Base-by-base conservation (phyloP, 2,113 vertebrate species). In the Sorex araneus region DNA sequence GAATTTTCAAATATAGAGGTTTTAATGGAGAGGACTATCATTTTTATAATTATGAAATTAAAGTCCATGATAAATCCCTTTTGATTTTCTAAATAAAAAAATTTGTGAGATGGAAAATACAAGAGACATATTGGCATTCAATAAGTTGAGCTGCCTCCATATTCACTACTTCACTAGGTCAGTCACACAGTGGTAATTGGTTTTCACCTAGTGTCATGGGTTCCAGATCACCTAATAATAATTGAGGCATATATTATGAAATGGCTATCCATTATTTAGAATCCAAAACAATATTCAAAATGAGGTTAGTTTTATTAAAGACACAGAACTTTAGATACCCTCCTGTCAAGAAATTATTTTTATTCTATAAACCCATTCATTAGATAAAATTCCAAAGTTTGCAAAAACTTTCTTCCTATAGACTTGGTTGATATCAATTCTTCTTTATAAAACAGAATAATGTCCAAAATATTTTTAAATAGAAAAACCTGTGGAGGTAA, bases 381-480 rank as follows among this genome's bases (percentile, higher is more conserved):
- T 43, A 0, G 34, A 28, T 66, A 74, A 15, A n/a, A 54, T 32
- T 32, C 25, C 10, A 85, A 40, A 6, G 5, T 32, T 79, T 34
- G 3, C 23, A 57, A 78, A 40, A 27, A 7, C 32, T 66, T 85
- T 1, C 70, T 11, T 69, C 36, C 30, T 30, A 11, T 76, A 84
- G 80, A 34, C 15, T 7, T 50, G 5, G 2, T 40, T 27, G 4
- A 80, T 54, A 80, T 74, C 16, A 92, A 60, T 15, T 15, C 19
- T 90, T 86, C 45, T 87, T 90, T 90, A 64, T 67, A 66, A 78
- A 83, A 25, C n/a, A 89, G 16, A 94, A 45, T 32, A 30, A 83
- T 67, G 36, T 63, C 23, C 21, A 94, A 74, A 32, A 47, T 57
- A 21, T 23, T 88, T 81, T 18, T 57, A 28, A 8, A 28, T 60